Evolutionary conservation across 2,797 vertebrate genomes (phyloP).

Genomic region (Champsocephalus gunnari): DNA sequence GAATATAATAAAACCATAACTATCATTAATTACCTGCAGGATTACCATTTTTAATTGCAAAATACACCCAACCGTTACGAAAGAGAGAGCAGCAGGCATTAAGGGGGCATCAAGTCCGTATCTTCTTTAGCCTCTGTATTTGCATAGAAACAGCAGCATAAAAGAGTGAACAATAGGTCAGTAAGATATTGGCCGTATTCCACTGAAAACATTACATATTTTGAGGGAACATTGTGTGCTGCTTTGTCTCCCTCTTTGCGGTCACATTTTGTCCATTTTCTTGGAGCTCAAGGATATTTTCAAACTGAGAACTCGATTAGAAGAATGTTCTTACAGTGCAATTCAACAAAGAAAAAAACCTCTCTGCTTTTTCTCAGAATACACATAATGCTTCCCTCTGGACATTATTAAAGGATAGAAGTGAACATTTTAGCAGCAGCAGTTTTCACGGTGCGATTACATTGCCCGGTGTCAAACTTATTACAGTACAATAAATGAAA

Average conservation of each 20-base stretch:
- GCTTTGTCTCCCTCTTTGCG: too few relatives aligned
- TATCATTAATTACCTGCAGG: conserved; percentile 9
- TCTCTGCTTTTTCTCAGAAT: not conserved
- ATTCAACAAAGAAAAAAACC: not conserved
- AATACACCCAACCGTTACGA: not conserved
- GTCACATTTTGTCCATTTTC: not conserved
- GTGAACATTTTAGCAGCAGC: not conserved
- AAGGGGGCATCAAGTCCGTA: not conserved
- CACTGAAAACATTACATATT: not conserved
- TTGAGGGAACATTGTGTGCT: not conserved
- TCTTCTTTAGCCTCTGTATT: not conserved
- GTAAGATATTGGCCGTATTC: not conserved
- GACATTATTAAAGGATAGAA: not conserved
- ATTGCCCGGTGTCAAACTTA: not conserved
- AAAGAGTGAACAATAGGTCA: not conserved
- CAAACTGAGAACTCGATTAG: not conserved
- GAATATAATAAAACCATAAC: conserved; percentile 15
- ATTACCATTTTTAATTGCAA: not conserved
- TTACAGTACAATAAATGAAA: not conserved
- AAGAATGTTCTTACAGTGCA: not conserved
- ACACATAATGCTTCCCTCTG: not conserved
- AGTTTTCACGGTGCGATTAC: not conserved
- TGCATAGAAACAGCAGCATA: not conserved
- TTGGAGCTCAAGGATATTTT: not conserved
- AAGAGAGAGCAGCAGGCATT: not conserved